A percentile compares a stretch with the other conserved stretches of the same genome.
Conservation (phyloP, 2,113 vertebrate genomes). For the Procapra przewalskii region DNA sequence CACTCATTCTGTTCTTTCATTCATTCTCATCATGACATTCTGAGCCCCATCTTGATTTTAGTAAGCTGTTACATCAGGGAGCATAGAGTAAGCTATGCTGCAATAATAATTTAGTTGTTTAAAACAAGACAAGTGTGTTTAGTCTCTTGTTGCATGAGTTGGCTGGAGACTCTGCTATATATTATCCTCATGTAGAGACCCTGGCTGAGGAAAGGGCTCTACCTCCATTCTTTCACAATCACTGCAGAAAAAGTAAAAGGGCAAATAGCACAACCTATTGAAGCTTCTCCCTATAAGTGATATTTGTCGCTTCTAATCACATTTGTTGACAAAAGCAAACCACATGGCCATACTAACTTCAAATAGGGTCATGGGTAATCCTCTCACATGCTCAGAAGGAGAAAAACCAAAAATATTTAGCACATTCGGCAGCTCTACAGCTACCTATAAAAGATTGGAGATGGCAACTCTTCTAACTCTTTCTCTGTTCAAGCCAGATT, state of each 20-base stretch:
- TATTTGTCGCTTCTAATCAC: neutral
- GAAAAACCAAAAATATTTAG: constrained; percentile 16
- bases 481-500: neutral
- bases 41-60: neutral
- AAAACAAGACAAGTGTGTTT: neutral
- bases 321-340: neutral
- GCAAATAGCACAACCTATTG: neutral
- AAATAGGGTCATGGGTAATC: neutral
- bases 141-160: neutral
- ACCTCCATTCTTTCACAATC: neutral
- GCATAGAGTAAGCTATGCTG: neutral
- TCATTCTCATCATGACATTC: neutral
- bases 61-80: neutral
- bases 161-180: neutral
- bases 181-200: neutral
- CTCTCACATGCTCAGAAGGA: neutral
- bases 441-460: neutral
- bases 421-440: neutral
- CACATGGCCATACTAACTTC: neutral
- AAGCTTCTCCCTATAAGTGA: neutral
- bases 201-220: neutral
- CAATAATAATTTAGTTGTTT: neutral
- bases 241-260: neutral
- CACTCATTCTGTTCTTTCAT: neutral
- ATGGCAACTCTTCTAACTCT: neutral